phyloP scores from a whole-genome alignment of 2,113 vertebrate species.

The Hyla sarda region DNA sequence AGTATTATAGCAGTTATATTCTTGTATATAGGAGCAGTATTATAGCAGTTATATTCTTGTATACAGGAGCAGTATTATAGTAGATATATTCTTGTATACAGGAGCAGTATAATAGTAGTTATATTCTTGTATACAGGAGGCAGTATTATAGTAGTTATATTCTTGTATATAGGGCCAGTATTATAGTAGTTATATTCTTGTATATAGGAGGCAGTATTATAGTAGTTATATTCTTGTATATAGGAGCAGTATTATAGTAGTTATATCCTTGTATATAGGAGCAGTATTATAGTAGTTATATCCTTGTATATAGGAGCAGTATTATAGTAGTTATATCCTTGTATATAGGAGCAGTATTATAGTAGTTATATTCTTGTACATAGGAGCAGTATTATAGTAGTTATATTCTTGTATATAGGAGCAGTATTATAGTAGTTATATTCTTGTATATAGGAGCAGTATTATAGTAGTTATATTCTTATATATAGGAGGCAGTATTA shows the following conservation, averaged over 20 bases:
- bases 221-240: background rate
- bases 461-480: background rate
- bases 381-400: background rate
- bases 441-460: background rate
- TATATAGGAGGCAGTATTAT: background rate
- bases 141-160: background rate
- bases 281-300: background rate
- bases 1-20: conserved; percentile 5
- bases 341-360: background rate
- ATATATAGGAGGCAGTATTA: background rate
- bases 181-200: background rate
- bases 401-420: background rate
- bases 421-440: conserved; percentile 1
- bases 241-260: background rate
- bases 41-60: background rate
- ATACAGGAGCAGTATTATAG: too few species aligned
- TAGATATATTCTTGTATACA: background rate
- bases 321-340: conserved; percentile 2
- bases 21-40: background rate
- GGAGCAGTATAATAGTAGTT: background rate
- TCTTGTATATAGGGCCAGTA: background rate
- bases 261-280: background rate
- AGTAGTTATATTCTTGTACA: background rate
- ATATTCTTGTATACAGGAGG: background rate
- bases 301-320: background rate